phyloP scores from a whole-genome alignment of 1,140 invertebrate genomes.

The Helicoverpa armigera region DNA sequence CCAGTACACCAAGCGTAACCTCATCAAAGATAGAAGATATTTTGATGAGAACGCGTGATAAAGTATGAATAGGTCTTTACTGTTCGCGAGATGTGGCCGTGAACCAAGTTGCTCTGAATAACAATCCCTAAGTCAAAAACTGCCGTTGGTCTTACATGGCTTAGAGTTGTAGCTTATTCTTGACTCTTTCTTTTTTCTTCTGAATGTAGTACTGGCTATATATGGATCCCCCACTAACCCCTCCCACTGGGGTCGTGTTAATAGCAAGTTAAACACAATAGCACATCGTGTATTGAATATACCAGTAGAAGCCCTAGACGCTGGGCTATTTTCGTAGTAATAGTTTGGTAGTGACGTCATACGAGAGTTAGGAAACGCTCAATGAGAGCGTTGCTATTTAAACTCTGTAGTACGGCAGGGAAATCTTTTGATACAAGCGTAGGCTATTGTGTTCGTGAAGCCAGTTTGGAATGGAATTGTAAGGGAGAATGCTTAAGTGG shows the following conservation, averaged over 20 bases:
- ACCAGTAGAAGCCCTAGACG: conserved; percentile 29
- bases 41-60: too few relatives aligned
- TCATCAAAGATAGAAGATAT: too few relatives aligned
- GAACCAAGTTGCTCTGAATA: too few relatives aligned
- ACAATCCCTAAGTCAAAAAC: neutral
- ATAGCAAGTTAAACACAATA: conserved; percentile 19
- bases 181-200: too few relatives aligned
- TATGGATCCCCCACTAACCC: neutral
- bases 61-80: too few relatives aligned
- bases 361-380: conserved; percentile 22
- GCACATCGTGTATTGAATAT: neutral
- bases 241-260: neutral
- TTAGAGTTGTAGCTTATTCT: neutral
- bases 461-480: neutral
- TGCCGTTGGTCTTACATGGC: neutral
- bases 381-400: conserved; percentile 40
- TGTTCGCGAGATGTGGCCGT: too few relatives aligned
- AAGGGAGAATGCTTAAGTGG: neutral
- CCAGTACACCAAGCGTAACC: too few relatives aligned
- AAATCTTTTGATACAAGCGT: neutral
- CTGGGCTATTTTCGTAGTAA: conserved; percentile 21
- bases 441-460: neutral
- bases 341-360: conserved; percentile 31
- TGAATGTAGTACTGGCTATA: neutral
- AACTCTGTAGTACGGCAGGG: conserved; percentile 12